A percentile compares a stretch with the other conserved stretches of the same genome.
Conservation (phyloP, 1,140 invertebrate genomes). For the Saccostrea echinata region DNA sequence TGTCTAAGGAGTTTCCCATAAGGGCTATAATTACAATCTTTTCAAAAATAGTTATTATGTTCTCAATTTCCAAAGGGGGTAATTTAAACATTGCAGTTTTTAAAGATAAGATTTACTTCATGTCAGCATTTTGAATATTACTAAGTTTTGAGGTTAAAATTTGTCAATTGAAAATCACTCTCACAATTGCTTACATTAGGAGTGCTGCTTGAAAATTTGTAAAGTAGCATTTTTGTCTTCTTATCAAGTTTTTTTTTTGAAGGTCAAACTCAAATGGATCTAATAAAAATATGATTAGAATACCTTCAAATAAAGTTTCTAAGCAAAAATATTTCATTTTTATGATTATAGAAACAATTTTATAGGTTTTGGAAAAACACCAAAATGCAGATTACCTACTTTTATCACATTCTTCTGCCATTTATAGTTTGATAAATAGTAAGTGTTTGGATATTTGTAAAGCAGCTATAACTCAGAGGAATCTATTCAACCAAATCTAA, state of each 20-base stretch:
- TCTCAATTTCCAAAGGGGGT: not conserved
- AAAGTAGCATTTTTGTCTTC: too few relatives aligned
- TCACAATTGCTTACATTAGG: not conserved
- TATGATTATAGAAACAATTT: conserved; percentile 10
- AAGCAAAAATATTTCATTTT: not conserved
- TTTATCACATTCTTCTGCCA: not conserved
- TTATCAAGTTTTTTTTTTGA: too few relatives aligned
- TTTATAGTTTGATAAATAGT: not conserved
- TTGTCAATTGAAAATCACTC: not conserved
- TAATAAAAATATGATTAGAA: not conserved
- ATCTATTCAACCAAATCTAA: not conserved
- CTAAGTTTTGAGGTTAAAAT: not conserved
- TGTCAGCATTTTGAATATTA: not conserved
- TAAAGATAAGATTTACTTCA: not conserved
- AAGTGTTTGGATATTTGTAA: not conserved
- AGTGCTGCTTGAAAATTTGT: not conserved
- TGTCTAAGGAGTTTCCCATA: not conserved
- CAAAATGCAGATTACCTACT: conserved; percentile 1
- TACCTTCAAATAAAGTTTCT: not conserved
- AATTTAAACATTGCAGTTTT: not conserved
- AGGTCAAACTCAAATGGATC: too few relatives aligned
- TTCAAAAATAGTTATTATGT: not conserved
- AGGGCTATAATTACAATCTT: not conserved
- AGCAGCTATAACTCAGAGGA: not conserved
- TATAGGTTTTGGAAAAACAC: not conserved